These are phyloP conservation scores for Xanthia icteritia DNA, from an alignment of 2,888 invertebrate species.

Conservation along the genomic window DNA sequence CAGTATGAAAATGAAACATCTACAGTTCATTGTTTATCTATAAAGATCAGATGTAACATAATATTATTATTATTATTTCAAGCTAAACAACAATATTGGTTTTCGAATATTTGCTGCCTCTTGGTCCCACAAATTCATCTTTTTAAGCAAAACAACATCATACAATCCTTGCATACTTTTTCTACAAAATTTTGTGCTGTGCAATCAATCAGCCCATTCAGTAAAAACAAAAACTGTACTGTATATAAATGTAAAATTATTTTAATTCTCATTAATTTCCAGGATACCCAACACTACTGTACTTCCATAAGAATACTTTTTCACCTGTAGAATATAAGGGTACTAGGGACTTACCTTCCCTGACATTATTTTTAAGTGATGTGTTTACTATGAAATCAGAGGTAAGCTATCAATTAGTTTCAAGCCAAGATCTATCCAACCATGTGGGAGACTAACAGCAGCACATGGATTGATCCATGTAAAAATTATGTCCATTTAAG, in stretches of 20 bases:
- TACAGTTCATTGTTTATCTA: neutral
- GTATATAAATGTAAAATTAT: neutral
- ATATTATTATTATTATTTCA: neutral
- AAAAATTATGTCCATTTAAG: neutral
- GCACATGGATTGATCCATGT: too few relatives aligned
- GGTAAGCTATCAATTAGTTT: constrained; percentile 74
- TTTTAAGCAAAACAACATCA: neutral
- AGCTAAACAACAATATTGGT: neutral
- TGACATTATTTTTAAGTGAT: constrained; percentile 94
- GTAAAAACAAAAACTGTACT: neutral
- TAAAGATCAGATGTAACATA: neutral
- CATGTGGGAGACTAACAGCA: too few relatives aligned
- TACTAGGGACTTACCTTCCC: constrained; percentile 93
- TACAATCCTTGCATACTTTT: neutral
- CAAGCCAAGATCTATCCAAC: neutral
- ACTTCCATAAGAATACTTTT: constrained; percentile 93
- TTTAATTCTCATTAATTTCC: constrained; percentile 65
- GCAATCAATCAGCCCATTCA: neutral
- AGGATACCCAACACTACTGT: constrained; percentile 93
- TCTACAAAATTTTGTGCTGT: neutral
- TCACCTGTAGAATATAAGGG: constrained; percentile 94
- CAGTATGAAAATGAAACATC: neutral
- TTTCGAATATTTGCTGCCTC: neutral
- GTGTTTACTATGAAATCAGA: constrained; percentile 86
- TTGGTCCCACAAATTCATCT: neutral